phyloP scores from a whole-genome alignment of 2,113 vertebrate species.

The Desmodus rotundus region DNA sequence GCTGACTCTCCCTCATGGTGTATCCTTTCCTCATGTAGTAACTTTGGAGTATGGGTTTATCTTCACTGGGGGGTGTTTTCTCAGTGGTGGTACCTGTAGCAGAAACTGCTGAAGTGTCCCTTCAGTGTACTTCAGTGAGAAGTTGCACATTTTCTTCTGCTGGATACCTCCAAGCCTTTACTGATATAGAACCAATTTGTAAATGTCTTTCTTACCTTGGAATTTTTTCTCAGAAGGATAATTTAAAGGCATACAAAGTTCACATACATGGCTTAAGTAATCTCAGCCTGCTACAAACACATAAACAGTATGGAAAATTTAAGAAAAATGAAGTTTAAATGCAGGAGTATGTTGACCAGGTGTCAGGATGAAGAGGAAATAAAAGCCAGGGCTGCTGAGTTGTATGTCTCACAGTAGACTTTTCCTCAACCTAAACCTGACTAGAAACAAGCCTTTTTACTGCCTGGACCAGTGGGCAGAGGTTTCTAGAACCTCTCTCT shows the following conservation, averaged over 20 bases:
- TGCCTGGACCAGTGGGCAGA: not conserved
- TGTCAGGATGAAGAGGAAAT: not conserved
- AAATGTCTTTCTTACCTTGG: not conserved
- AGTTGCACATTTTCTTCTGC: not conserved
- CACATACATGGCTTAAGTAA: not conserved
- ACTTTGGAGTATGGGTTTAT: not conserved
- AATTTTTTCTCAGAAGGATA: not conserved
- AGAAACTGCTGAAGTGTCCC: not conserved
- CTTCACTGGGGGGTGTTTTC: not conserved
- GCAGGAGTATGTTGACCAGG: not conserved
- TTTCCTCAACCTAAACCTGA: not conserved
- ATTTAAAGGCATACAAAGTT: not conserved
- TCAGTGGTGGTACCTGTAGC: not conserved
- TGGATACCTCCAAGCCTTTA: not conserved
- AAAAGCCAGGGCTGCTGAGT: not conserved
- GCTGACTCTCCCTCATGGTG: not conserved
- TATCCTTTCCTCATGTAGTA: not conserved
- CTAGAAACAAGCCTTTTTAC: not conserved
- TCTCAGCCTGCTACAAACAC: not conserved
- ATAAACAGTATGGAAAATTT: not conserved
- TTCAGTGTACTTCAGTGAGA: not conserved
- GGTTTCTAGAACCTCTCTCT: not conserved
- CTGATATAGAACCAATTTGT: not conserved
- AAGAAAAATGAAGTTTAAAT: not conserved
- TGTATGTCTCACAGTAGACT: not conserved